Evolutionary conservation across 2,113 vertebrate species (phyloP).

Genomic region (Pelobates fuscus): DNA sequence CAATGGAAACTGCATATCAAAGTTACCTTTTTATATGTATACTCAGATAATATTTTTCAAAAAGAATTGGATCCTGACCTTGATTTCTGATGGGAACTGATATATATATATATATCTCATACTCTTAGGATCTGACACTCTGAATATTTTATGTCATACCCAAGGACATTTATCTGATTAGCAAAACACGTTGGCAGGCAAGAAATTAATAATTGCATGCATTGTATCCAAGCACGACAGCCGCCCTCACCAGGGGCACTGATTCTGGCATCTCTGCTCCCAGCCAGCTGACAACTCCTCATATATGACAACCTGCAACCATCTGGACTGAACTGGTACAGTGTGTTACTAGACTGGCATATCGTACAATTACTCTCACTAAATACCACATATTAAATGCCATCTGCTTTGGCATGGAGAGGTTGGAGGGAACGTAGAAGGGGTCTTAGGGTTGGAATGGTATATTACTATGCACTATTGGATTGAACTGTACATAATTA

Average conservation of each 20-base stretch:
- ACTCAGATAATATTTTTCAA: constrained; percentile 1
- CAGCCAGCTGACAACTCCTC: constrained; percentile 24
- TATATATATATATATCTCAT: constrained; percentile 17
- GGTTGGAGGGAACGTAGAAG: not conserved
- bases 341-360: constrained; percentile 33
- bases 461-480: constrained; percentile 31
- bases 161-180: constrained; percentile 45
- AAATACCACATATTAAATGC: constrained; percentile 45
- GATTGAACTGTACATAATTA: constrained; percentile 1
- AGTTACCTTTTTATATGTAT: no score
- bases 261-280: constrained; percentile 37
- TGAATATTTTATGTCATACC: constrained; percentile 41
- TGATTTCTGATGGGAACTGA: constrained; percentile 15
- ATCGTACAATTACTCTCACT: constrained; percentile 48
- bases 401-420: constrained; percentile 33
- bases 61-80: constrained; percentile 18
- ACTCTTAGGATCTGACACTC: constrained; percentile 31
- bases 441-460: constrained; percentile 12
- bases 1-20: no score
- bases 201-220: constrained; percentile 51
- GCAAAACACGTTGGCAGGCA: constrained; percentile 44
- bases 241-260: constrained; percentile 32
- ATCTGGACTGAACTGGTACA: constrained; percentile 44
- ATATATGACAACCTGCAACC: constrained; percentile 47
- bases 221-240: constrained; percentile 41